Evolutionary conservation across 2,888 invertebrate species (phyloP), one percentile per base, ranked within the genome.

Genomic region (Arge pagana): DNA sequence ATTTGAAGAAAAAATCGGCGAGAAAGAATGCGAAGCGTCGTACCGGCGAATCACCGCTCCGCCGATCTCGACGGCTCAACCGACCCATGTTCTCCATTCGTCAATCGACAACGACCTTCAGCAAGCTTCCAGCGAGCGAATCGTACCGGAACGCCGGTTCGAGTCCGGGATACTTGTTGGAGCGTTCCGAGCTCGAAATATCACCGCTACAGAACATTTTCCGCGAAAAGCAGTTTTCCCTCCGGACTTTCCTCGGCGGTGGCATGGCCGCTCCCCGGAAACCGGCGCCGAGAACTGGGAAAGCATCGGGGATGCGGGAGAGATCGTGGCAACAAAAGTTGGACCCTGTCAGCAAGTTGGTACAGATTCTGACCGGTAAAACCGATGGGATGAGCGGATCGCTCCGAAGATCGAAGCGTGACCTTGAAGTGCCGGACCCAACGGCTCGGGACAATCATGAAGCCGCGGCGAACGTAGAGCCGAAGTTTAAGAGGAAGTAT

Each of bases 401-500:
- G n/a, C n/a, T n/a, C 6, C 30, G 24, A 5, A 45, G 45, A n/a
- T 33, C 45, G 3, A 45, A 45, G 15, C 33, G 45, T 2, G 33
- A 45, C 15, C n/a, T n/a, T n/a, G n/a, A n/a, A n/a, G n/a, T n/a
- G n/a, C n/a, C n/a, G n/a, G n/a, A n/a, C n/a, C n/a, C n/a, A n/a
- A n/a, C n/a, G n/a, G n/a, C n/a, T n/a, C n/a, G n/a, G n/a, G n/a
- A n/a, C n/a, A 23, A 31, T 6, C 33, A 45, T 5, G 23, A 21
- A 15, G 10, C 3, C 13, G 6, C 2, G 4, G 23, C n/a, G n/a
- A 21, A 24, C 4, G 8, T 23, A 15, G 37, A 8, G 48, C 37
- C 8, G 33, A 52, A 21, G 30, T 31, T 2, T 19, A 51, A 3
- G 49, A 48, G 36, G 18, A 45, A 18, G 2, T 60, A 64, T 26